Evolutionary conservation across 2,888 invertebrate species (phyloP).

Genomic region (Trissolcus japonicus): DNA sequence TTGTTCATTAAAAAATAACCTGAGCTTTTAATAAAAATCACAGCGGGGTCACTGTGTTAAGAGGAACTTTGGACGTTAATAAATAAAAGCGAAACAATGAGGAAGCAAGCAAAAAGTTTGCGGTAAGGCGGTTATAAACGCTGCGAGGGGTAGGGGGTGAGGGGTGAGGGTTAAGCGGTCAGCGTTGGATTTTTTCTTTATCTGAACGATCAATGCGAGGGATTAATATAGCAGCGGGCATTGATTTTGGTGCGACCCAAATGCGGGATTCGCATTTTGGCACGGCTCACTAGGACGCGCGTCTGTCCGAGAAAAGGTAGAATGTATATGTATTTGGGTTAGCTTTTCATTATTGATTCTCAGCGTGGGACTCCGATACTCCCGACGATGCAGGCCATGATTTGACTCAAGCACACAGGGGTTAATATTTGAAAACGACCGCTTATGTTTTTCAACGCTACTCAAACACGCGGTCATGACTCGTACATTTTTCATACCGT

Average conservation of each 20-base stretch:
- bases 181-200: slow-evolving; percentile 18
- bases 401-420: slow-evolving; percentile 20
- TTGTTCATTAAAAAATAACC: too few relatives aligned
- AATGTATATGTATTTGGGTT: slow-evolving; percentile 50
- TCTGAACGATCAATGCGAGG: slow-evolving; percentile 33
- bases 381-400: slow-evolving; percentile 9
- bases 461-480: too few relatives aligned
- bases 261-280: slow-evolving; percentile 49
- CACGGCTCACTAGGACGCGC: slow-evolving; percentile 40
- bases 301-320: slow-evolving; percentile 29
- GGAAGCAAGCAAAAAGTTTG: slow-evolving; percentile 19
- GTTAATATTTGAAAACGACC: slow-evolving; percentile 19
- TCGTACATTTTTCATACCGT: background rate
- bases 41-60: slow-evolving; percentile 34
- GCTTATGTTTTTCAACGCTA: slow-evolving; percentile 4
- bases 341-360: slow-evolving; percentile 49
- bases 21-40: too few relatives aligned
- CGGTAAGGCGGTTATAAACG: slow-evolving; percentile 18
- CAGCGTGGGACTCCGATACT: slow-evolving; percentile 16
- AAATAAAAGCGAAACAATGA: slow-evolving; percentile 35
- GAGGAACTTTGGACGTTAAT: slow-evolving; percentile 21
- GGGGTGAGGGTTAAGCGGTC: slow-evolving; percentile 8
- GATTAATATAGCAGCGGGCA: slow-evolving; percentile 36
- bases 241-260: slow-evolving; percentile 46
- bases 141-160: too few relatives aligned